phyloP scores from a whole-genome alignment of 2,113 vertebrate species.

The Synchiropus splendidus region DNA sequence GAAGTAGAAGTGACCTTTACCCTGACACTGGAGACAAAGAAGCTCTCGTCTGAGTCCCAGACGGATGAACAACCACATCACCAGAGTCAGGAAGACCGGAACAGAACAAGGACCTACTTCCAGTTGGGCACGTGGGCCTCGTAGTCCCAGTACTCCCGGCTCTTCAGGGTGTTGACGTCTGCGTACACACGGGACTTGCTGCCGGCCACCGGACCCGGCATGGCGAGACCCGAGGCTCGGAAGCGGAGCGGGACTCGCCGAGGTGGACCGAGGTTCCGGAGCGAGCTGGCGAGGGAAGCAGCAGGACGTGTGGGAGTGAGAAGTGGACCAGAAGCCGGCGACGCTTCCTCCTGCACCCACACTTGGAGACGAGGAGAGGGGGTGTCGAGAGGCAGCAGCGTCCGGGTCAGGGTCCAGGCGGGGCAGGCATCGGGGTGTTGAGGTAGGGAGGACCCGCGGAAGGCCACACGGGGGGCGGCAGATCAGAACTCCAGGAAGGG shows the following conservation, averaged over 20 bases:
- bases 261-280: not conserved
- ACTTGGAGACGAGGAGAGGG: not conserved
- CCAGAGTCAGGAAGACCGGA: too few species aligned
- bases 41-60: too few species aligned
- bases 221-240: constrained; percentile 72
- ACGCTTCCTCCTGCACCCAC: constrained; percentile 1
- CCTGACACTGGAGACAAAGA: too few species aligned
- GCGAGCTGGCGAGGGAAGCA: not conserved
- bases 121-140: constrained; percentile 91
- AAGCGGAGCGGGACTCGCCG: constrained; percentile 10
- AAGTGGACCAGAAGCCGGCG: constrained; percentile 8
- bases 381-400: constrained; percentile 17
- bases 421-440: constrained; percentile 32
- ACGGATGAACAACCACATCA: too few species aligned
- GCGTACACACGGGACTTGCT: constrained; percentile 94
- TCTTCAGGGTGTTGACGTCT: constrained; percentile 93
- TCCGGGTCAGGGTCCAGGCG: constrained; percentile 15
- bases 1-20: too few species aligned
- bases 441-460: constrained; percentile 40
- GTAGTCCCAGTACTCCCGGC: constrained; percentile 97
- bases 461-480: not conserved
- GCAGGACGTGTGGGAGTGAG: constrained; percentile 11
- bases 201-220: constrained; percentile 91
- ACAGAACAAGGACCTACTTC: too few species aligned
- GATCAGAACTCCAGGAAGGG: constrained; percentile 28